phyloP scores from a whole-genome alignment of 2,888 invertebrate species.

The Eilema sororculum region DNA sequence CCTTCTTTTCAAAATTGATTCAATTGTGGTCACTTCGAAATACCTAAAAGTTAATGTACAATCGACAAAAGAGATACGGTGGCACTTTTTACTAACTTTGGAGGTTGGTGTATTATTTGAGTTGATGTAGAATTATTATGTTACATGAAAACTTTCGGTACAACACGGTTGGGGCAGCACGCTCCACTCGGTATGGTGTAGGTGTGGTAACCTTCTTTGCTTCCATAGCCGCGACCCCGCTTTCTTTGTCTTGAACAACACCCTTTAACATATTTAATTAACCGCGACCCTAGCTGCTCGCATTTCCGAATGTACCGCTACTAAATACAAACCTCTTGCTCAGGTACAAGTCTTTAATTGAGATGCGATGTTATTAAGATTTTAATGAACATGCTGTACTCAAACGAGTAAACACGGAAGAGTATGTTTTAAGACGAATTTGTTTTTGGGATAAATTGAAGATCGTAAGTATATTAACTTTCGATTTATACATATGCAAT shows the following conservation, averaged over 20 bases:
- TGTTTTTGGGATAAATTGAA: constrained; percentile 19
- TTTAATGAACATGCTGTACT: constrained; percentile 55
- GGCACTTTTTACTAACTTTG: not conserved
- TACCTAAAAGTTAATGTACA: too few species aligned
- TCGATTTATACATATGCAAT: not conserved
- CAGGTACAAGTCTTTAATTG: constrained; percentile 53
- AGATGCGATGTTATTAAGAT: constrained; percentile 56
- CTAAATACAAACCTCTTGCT: constrained; percentile 29
- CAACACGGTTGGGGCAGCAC: not conserved
- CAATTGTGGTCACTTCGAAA: too few species aligned
- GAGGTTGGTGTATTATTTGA: not conserved
- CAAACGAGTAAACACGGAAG: constrained; percentile 22
- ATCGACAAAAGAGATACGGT: too few species aligned
- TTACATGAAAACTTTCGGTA: constrained; percentile 5
- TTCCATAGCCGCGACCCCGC: constrained; percentile 28
- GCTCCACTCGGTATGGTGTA: not conserved
- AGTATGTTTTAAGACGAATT: constrained; percentile 14
- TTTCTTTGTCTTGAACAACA: constrained; percentile 72
- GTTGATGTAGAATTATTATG: not conserved
- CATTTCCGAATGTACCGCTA: constrained; percentile 19
- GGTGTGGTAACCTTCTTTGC: constrained; percentile 12
- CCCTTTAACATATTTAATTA: constrained; percentile 78
- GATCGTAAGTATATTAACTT: constrained; percentile 22
- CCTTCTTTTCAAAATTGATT: not conserved
- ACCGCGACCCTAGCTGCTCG: constrained; percentile 46